phyloP scores from a whole-genome alignment of 2,113 vertebrate genomes.

The Orientallactaga bullata region DNA sequence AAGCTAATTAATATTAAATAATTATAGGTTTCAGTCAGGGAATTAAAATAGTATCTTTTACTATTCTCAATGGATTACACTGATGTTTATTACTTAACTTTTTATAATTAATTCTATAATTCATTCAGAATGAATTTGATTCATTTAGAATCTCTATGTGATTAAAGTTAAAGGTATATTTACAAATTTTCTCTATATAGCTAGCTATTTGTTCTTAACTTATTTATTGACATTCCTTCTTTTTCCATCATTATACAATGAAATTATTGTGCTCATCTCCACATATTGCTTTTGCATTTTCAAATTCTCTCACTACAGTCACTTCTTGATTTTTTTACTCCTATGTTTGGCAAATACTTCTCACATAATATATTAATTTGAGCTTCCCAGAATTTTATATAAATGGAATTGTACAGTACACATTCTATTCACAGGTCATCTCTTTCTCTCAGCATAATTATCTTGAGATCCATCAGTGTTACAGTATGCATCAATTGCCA shows the following conservation, averaged over 20 bases:
- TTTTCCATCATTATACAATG: not conserved
- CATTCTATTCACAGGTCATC: not conserved
- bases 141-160: not conserved
- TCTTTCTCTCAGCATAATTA: not conserved
- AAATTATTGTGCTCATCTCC: not conserved
- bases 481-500: not conserved
- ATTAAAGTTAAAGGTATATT: not conserved
- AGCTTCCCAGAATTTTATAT: not conserved
- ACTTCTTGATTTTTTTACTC: not conserved
- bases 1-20: not conserved
- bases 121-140: not conserved
- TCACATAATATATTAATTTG: not conserved
- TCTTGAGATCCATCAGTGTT: not conserved
- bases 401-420: not conserved
- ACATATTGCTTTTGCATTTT: not conserved
- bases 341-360: not conserved
- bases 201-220: not conserved
- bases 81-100: not conserved
- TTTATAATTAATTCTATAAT: not conserved
- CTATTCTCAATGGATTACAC: not conserved
- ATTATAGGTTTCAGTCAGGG: not conserved
- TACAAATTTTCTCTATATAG: not conserved
- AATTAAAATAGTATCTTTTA: not conserved
- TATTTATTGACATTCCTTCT: not conserved
- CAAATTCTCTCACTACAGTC: not conserved